These are phyloP conservation scores for Cheilosia grossa DNA, from an alignment of 2,888 invertebrate species.

Conservation along the genomic window DNA sequence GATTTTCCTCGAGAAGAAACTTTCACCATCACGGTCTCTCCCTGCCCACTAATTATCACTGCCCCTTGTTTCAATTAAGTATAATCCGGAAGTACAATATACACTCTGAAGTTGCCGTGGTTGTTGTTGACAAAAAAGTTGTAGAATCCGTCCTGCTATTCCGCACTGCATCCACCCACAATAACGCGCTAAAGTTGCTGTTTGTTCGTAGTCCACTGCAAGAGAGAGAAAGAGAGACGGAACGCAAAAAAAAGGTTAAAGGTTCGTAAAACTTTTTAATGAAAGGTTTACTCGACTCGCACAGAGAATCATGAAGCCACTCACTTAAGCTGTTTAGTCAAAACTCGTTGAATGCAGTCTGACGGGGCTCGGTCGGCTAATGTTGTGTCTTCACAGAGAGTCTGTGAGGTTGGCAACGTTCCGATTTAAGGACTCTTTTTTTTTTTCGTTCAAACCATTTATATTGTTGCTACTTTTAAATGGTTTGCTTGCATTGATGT, in stretches of 20 bases:
- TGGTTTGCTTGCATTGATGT: conserved; percentile 36
- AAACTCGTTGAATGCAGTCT: conserved; percentile 13
- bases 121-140: conserved; percentile 42
- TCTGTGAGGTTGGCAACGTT: neutral
- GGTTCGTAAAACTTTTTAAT: conserved; percentile 52
- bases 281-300: conserved; percentile 39
- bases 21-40: conserved; percentile 14
- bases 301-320: conserved; percentile 22
- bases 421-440: neutral
- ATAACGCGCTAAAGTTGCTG: conserved; percentile 33
- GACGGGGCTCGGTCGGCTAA: neutral
- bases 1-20: conserved; percentile 19
- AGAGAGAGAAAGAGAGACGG: neutral
- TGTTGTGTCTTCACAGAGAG: conserved; percentile 4
- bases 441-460: neutral
- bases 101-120: conserved; percentile 28
- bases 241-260: conserved; percentile 6
- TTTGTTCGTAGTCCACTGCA: neutral
- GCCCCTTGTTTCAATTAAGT: conserved; percentile 48
- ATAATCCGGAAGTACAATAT: conserved; percentile 56
- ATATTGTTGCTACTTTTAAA: conserved; percentile 27
- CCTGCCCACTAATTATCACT: conserved; percentile 41
- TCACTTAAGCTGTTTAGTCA: conserved; percentile 27
- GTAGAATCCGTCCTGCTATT: neutral
- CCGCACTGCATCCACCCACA: neutral